These are phyloP conservation scores for Drosophila elegans DNA, from an alignment of 1,140 invertebrate genomes.

Conservation along the genomic window DNA sequence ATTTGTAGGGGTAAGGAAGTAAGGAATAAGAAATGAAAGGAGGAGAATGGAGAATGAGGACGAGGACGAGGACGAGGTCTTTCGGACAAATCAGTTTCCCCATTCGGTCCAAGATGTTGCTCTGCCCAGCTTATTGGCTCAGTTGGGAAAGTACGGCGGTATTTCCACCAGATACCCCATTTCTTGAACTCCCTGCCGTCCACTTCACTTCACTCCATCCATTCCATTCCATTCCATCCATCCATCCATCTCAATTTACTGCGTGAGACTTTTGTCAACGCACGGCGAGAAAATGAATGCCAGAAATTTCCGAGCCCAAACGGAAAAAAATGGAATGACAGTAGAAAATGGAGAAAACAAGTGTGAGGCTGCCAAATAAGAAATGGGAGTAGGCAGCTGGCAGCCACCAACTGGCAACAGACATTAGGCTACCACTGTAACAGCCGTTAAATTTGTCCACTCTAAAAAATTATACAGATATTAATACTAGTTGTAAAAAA, in stretches of 20 bases:
- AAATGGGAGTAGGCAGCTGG: background rate
- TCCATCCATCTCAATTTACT: slow-evolving; percentile 61
- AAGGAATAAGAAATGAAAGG: background rate
- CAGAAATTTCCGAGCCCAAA: slow-evolving; percentile 14
- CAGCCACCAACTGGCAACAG: background rate
- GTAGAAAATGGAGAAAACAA: slow-evolving; percentile 1
- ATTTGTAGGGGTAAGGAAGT: background rate
- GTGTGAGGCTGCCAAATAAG: background rate
- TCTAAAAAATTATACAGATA: background rate
- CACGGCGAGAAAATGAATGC: slow-evolving; percentile 58
- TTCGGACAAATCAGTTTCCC: slow-evolving; percentile 22
- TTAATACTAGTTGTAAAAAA: background rate
- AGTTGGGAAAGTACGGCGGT: slow-evolving; percentile 13
- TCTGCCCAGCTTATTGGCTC: slow-evolving; percentile 40
- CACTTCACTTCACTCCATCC: background rate
- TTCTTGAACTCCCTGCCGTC: too few relatives aligned
- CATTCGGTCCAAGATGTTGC: slow-evolving; percentile 24
- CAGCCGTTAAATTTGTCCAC: background rate
- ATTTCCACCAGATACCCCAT: slow-evolving; percentile 1
- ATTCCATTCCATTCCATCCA: slow-evolving; percentile 10
- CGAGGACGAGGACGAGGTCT: slow-evolving; percentile 10
- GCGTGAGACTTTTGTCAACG: slow-evolving; percentile 63
- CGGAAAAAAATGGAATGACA: background rate
- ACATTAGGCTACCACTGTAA: slow-evolving; percentile 27
- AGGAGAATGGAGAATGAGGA: slow-evolving; percentile 11